Conservation (phyloP, 1,140 invertebrate genomes). For the Lordiphosa collinella region DNA sequence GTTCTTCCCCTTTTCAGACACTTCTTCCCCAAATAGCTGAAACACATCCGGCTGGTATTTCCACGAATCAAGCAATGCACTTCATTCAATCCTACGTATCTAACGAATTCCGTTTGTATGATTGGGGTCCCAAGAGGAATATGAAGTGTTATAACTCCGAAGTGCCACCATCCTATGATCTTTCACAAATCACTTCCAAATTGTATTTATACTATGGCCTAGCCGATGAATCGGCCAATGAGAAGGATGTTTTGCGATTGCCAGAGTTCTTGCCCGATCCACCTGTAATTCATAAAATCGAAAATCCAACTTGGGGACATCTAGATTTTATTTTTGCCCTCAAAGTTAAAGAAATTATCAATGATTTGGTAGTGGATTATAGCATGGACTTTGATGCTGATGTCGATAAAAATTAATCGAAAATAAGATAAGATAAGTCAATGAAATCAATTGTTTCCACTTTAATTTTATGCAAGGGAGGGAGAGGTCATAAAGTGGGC, state of each 20-base stretch:
- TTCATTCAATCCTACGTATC: slow-evolving; percentile 79
- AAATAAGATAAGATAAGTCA: neutral
- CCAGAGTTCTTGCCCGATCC: slow-evolving; percentile 78
- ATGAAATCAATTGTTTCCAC: neutral
- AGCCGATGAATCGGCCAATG: slow-evolving; percentile 82
- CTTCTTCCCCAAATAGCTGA: slow-evolving; percentile 58
- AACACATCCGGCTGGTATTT: slow-evolving; percentile 80
- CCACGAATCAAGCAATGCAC: slow-evolving; percentile 80
- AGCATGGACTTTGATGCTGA: slow-evolving; percentile 28
- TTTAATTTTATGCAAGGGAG: neutral
- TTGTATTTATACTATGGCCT: slow-evolving; percentile 84
- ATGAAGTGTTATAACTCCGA: slow-evolving; percentile 74
- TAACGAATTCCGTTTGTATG: slow-evolving; percentile 78
- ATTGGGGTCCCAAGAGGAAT: slow-evolving; percentile 80
- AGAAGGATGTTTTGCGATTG: slow-evolving; percentile 79
- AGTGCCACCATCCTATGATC: slow-evolving; percentile 81
- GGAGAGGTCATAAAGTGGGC: neutral
- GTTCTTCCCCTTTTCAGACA: slow-evolving; percentile 19
- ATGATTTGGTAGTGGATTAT: slow-evolving; percentile 77
- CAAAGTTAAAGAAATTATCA: slow-evolving; percentile 79
- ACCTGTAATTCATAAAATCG: slow-evolving; percentile 76
- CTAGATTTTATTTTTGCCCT: slow-evolving; percentile 82
- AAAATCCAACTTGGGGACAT: slow-evolving; percentile 80
- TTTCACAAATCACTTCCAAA: slow-evolving; percentile 82
- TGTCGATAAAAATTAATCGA: neutral